Evolutionary conservation across 2,113 vertebrate genomes (phyloP), one percentile per base, ranked within the genome.

Genomic region (Upupa epops): DNA sequence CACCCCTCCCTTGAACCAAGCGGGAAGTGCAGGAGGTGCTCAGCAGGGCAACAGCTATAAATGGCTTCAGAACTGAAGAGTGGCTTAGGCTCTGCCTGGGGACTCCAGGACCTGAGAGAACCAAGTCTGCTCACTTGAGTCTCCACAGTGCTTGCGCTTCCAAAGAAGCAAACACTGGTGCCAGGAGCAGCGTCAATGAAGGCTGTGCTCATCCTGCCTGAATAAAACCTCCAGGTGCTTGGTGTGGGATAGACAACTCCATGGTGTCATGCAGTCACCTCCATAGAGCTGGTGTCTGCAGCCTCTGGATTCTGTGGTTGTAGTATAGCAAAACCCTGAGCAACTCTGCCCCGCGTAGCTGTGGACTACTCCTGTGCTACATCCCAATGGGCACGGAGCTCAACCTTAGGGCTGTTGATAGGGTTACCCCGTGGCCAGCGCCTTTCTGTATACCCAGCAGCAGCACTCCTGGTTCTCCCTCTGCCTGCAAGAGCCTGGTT

Each of bases 141-240:
- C 66, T 59, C 74, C 81, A 20, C 6, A 14, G 8, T 24, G 22
- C 15, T 86, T 51, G 31, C 55, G 24, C 14, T 46, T 61, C 40
- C 51, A 49, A 72, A 56, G 9, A 75, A 25, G 28, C 32, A 90
- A 65, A 8, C 16, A 22, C 2, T 6, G 9, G 26, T 40, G 19
- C 22, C 0, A 0, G 9, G 58, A 54, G 17, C 1, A 0, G 6
- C 66, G 22, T 10, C 34, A 55, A 55, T 24, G 58, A 51, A 72
- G 18, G 12, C 20, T 73, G 13, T 6, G 5, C 49, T 78, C 34
- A 16, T 18, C 13, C 6, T 56, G 36, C 56, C 15, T 0, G 1
- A 45, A 48, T 32, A 26, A 71, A 79, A 25, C 55, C 29, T 71
- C 15, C 12, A 32, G 37, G 6, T 52, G 9, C 49, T 69, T 25